A percentile compares a stretch with the other conserved stretches of the same genome.
phyloP scores from a whole-genome alignment of 2,113 vertebrate species.

The Pao palembangensis region DNA sequence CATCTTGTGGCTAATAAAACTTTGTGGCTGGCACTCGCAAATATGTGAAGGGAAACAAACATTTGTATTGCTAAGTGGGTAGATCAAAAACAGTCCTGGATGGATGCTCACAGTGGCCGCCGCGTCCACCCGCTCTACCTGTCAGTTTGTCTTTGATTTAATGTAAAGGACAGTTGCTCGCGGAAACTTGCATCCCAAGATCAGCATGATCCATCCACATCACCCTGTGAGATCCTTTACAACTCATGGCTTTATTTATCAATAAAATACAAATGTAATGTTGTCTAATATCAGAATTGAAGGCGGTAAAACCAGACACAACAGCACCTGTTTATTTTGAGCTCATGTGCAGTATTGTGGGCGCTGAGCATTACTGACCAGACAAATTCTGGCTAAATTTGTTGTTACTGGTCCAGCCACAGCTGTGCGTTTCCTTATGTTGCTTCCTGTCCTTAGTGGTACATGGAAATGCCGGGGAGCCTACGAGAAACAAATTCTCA shows the following conservation, averaged over 20 bases:
- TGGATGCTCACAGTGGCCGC: slow-evolving; percentile 16
- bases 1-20: neutral
- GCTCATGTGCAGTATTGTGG: neutral
- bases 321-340: neutral
- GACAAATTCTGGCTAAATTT: slow-evolving; percentile 8
- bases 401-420: neutral
- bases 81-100: slow-evolving; percentile 6
- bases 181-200: slow-evolving; percentile 47
- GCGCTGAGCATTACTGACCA: slow-evolving; percentile 1
- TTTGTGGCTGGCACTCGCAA: neutral
- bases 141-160: slow-evolving; percentile 40
- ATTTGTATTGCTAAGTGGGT: neutral
- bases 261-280: neutral
- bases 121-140: slow-evolving; percentile 7
- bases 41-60: neutral
- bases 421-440: slow-evolving; percentile 2
- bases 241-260: slow-evolving; percentile 29
- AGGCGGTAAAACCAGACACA: neutral
- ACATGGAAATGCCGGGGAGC: neutral
- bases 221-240: slow-evolving; percentile 5
- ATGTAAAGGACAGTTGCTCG: slow-evolving; percentile 26
- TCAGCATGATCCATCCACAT: slow-evolving; percentile 13
- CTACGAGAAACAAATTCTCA: slow-evolving; percentile 12
- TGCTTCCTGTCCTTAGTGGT: slow-evolving; percentile 4
- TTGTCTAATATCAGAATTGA: neutral